Conservation (phyloP, 2,797 vertebrate genomes). For the Miichthys miiuy region DNA sequence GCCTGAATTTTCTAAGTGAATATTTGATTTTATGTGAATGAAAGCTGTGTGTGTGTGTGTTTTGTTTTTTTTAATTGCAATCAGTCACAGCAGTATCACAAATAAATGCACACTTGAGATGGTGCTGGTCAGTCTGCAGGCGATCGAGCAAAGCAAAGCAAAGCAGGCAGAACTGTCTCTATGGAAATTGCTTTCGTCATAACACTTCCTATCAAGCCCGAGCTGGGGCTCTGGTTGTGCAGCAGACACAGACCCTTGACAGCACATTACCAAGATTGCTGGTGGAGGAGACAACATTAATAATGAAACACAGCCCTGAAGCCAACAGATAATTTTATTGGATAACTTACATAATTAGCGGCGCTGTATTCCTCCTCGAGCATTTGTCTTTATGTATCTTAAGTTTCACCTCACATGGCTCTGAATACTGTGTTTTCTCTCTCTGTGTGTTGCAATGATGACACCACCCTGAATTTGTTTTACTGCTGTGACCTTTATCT, state of each 20-base stretch:
- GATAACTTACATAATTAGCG: conserved; percentile 35
- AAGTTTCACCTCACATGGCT: conserved; percentile 16
- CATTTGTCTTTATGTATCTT: background rate
- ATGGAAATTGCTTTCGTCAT: conserved; percentile 85
- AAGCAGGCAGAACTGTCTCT: conserved; percentile 75
- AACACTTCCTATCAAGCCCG: conserved; percentile 67
- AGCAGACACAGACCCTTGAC: conserved; percentile 66
- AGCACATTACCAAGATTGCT: conserved; percentile 59
- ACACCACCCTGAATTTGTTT: conserved; percentile 15
- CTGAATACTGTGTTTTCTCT: background rate
- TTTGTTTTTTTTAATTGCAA: conserved; percentile 25
- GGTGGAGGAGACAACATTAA: conserved; percentile 53
- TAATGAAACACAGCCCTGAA: conserved; percentile 31
- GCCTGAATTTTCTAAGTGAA: background rate
- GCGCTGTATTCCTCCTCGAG: background rate
- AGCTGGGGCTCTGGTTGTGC: conserved; percentile 63
- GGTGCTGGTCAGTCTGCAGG: conserved; percentile 61
- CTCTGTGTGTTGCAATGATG: conserved; percentile 22
- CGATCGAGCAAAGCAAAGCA: conserved; percentile 40
- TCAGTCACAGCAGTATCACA: conserved; percentile 12
- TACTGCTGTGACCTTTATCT: conserved; percentile 35
- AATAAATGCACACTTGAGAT: conserved; percentile 43
- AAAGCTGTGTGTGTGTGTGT: background rate
- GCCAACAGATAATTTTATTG: conserved; percentile 35
- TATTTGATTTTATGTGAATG: background rate